Conservation (phyloP, 2,888 invertebrate genomes). For the Cryptophagus acutangulus region DNA sequence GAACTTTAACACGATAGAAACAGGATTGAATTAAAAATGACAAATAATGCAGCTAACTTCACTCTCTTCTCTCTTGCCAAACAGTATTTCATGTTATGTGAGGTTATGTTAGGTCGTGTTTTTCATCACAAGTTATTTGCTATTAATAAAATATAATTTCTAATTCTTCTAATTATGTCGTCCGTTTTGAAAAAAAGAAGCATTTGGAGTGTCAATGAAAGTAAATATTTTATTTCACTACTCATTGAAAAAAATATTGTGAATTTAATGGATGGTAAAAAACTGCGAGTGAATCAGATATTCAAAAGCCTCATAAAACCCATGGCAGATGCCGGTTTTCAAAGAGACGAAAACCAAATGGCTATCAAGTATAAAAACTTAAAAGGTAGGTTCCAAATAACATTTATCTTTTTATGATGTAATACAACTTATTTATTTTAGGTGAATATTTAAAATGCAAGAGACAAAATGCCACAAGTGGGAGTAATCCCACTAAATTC, state of each 20-base stretch:
- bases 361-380: slow-evolving; percentile 3
- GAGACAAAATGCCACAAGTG: slow-evolving; percentile 3
- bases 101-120: too few relatives aligned
- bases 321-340: neutral
- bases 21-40: too few relatives aligned
- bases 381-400: slow-evolving; percentile 2
- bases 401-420: neutral
- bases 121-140: too few relatives aligned
- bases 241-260: neutral
- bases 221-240: neutral
- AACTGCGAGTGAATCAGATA: neutral
- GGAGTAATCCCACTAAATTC: neutral
- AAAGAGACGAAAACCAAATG: slow-evolving; percentile 1
- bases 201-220: slow-evolving; percentile 2
- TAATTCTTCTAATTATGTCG: neutral
- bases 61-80: too few relatives aligned
- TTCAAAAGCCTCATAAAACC: neutral
- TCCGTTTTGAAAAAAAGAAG: neutral
- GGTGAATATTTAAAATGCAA: slow-evolving; percentile 7
- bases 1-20: too few relatives aligned
- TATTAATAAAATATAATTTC: neutral
- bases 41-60: too few relatives aligned
- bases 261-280: slow-evolving; percentile 3
- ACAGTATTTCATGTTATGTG: too few relatives aligned
- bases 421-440: slow-evolving; percentile 5